Evolutionary conservation across 2,888 invertebrate species (phyloP), one percentile per base, ranked within the genome.

Genomic region (Eutolmus rufibarbis): DNA sequence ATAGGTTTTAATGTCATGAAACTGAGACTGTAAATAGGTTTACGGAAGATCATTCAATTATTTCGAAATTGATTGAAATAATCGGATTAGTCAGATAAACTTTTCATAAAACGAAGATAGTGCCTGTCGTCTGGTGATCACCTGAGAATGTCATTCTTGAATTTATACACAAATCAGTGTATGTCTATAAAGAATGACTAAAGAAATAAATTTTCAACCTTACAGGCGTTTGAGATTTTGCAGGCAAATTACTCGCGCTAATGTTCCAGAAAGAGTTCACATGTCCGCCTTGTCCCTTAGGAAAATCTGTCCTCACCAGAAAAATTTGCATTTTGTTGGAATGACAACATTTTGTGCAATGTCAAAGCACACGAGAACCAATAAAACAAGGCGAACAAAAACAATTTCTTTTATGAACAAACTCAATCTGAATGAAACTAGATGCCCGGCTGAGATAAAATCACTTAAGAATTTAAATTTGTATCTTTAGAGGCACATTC

Each of bases 381-480:
- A 66, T 66, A 66, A 66, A 66, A 66, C 23, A 66, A 66, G 66
- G 8, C 66, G 8, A 28, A 19, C 66, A 66, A 66, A 28, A 66
- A 66, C 66, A 76, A 37, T 19, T 37, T 34, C 19, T 57, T 79
- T 37, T 57, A n/a, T 51, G 51, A 57, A 57, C 66, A 66, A 37
- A 82, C 34, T 82, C 57, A 57, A 82, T 82, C 16, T 82, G 57
- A 82, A 82, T 82, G 57, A 66, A 66, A 66, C 82, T 82, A 82
- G 82, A 82, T 82, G 66, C 57, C 51, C 56, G 57, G 37, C 37
- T 19, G 82, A 82, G 82, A 82, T 82, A 82, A 82, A 66, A 82
- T 57, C 82, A 82, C 57, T 82, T 82, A 57, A 82, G 57, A 82
- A 82, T 82, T 82, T 82, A 82, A 82, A 82, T 82, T 57, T 82